Base-by-base conservation (phyloP, 2,888 invertebrate species). In the Oscheius sp. region DNA sequence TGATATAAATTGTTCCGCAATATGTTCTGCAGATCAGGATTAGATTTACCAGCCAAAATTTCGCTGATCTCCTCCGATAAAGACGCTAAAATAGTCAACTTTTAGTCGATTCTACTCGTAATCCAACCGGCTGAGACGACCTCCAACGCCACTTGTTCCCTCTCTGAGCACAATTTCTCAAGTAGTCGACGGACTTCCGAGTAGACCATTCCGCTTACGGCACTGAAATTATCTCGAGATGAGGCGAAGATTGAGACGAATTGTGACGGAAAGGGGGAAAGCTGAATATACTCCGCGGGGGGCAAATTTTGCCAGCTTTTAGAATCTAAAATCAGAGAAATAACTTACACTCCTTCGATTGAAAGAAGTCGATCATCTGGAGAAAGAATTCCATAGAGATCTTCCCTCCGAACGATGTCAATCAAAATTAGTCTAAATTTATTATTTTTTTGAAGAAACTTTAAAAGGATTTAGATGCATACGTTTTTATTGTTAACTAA, bases 1-100 rank as follows among this genome's bases (percentile, higher is more conserved):
- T 90, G 87, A 85, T 91, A 91, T 66, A 91, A 87, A 85, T 91
- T 91, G 84, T 91, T 91, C 67, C 91, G 86, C 69, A 91, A 91
- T n/a, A 90, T 90, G 74, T 90, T 90, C 85, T 91, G 91, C 50
- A 91, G 88, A 72, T 90, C 90, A 3, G 74, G 63, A 42, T 69
- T 75, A 6, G 70, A 67, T 42, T 75, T 72, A 58, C 84, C 82
- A 2, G 76, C 72, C 6, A 84, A 70, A 29, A 84, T 69, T 61
- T 82, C 78, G 33, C 78, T 72, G 5, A 84, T 75, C 45, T 84
- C 82, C 34, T 75, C 74, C 3, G 79, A 73, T 4, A 83, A 70
- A 3, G 63, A 39, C 31, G 74, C 81, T 80, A 53, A 48, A 61
- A 34, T 25, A 8, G n/a, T 20, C 33, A 55, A 29, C 25, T 48